A percentile compares a stretch with the other conserved stretches of the same genome.
Conservation (phyloP, 2,797 vertebrate genomes). For the Morus bassanus region DNA sequence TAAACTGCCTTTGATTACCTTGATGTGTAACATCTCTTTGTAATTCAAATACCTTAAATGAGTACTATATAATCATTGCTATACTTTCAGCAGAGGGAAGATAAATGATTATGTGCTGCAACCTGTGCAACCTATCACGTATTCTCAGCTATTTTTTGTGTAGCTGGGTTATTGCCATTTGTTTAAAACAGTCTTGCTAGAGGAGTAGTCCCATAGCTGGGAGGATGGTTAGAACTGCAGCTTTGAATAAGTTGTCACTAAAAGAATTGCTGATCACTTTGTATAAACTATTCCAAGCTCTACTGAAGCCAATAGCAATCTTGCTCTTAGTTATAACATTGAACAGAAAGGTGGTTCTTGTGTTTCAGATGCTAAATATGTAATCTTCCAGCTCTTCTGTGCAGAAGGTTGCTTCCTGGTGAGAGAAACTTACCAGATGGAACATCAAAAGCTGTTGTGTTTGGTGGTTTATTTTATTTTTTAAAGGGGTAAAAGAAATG, state of each 20-base stretch:
- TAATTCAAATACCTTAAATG: conserved; percentile 14
- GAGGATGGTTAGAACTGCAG: background rate
- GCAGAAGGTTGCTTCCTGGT: background rate
- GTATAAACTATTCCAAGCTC: background rate
- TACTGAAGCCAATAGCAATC: background rate
- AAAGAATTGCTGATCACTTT: background rate
- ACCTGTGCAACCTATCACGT: background rate
- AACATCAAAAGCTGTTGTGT: background rate
- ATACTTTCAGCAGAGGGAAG: background rate
- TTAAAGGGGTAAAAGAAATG: too few relatives aligned
- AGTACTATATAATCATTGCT: background rate
- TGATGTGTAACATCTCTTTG: background rate
- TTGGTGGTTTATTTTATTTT: background rate
- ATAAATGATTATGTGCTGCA: background rate
- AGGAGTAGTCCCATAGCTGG: background rate
- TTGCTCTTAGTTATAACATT: background rate
- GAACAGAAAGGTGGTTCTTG: background rate
- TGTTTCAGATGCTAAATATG: background rate
- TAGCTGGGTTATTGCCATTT: background rate
- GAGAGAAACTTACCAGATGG: background rate
- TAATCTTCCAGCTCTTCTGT: background rate
- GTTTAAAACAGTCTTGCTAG: background rate
- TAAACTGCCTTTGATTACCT: conserved; percentile 50
- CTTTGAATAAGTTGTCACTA: background rate
- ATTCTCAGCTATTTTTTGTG: background rate